These are phyloP conservation scores for Eristalis intricaria DNA, from an alignment of 2,888 invertebrate species.

Conservation along the genomic window DNA sequence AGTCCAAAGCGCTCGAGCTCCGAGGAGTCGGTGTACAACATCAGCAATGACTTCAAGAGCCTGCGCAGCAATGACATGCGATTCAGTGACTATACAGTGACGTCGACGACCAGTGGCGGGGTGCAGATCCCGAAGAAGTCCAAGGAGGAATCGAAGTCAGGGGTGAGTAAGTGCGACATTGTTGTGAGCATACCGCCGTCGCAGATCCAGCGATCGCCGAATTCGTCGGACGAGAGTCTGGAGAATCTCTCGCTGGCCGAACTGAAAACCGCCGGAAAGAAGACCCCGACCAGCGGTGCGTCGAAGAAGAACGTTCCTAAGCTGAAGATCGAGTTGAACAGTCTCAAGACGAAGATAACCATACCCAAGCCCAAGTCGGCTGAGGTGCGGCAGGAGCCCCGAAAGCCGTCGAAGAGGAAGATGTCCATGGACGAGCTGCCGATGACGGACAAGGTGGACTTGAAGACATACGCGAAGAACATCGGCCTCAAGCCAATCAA, in stretches of 20 bases:
- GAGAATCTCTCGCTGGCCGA: conserved; percentile 77
- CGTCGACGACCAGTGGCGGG: conserved; percentile 69
- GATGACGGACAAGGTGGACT: conserved; percentile 75
- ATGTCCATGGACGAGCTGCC: conserved; percentile 75
- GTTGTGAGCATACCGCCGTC: conserved; percentile 80
- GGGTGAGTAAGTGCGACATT: conserved; percentile 76
- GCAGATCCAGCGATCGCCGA: conserved; percentile 76
- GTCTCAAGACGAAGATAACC: conserved; percentile 77
- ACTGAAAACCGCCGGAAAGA: conserved; percentile 79
- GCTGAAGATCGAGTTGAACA: conserved; percentile 78
- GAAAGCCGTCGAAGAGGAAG: conserved; percentile 74
- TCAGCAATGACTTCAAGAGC: conserved; percentile 79
- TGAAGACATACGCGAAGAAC: conserved; percentile 80
- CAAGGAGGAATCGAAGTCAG: conserved; percentile 68
- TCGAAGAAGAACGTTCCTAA: conserved; percentile 77
- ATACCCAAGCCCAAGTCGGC: conserved; percentile 76
- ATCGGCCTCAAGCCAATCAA: conserved; percentile 80
- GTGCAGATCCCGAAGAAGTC: conserved; percentile 50
- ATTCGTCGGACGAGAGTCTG: conserved; percentile 76
- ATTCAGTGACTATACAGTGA: conserved; percentile 77
- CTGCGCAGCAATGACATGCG: conserved; percentile 80
- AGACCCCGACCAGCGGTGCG: conserved; percentile 47
- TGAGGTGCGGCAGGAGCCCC: conserved; percentile 74
- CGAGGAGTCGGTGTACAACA: conserved; percentile 69
- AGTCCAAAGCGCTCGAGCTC: conserved; percentile 72